Evolutionary conservation across 64 coral and sea anemone species (phyloP).

Genomic region (Acropora yongei): DNA sequence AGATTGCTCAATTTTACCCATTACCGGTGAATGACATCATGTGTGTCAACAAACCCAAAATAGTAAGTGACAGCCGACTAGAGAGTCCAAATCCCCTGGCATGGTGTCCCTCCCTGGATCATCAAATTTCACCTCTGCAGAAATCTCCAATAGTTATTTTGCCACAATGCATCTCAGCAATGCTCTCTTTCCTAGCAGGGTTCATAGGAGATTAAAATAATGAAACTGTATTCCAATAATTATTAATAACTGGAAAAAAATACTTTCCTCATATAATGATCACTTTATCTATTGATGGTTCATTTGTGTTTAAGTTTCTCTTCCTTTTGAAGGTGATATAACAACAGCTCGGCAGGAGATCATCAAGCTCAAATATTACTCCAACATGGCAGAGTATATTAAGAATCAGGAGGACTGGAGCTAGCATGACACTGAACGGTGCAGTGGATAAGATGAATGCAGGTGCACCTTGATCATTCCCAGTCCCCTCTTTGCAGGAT

Average conservation of each 20-base stretch:
- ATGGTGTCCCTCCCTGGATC: too few species aligned
- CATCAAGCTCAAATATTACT: conserved; percentile 68
- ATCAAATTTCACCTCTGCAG: background rate
- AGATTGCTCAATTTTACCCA: background rate
- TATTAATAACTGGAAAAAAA: background rate
- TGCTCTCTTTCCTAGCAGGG: background rate
- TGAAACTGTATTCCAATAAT: background rate
- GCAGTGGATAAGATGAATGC: background rate
- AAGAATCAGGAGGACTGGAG: conserved; percentile 39
- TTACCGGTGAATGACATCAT: background rate
- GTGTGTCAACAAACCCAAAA: too few species aligned
- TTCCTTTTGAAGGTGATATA: conserved; percentile 52
- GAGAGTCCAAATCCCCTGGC: background rate
- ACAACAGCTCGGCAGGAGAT: conserved; percentile 48
- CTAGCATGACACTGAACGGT: background rate
- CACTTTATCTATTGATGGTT: background rate
- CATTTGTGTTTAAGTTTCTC: background rate
- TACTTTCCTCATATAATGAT: background rate
- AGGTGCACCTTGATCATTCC: background rate
- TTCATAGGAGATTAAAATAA: background rate
- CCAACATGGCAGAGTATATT: conserved; percentile 63
- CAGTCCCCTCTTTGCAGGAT: too few species aligned
- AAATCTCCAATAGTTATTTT: background rate
- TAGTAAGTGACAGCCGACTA: background rate
- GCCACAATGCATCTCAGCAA: background rate